phyloP scores from a whole-genome alignment of 2,888 invertebrate genomes.

The Mythimna pallens region DNA sequence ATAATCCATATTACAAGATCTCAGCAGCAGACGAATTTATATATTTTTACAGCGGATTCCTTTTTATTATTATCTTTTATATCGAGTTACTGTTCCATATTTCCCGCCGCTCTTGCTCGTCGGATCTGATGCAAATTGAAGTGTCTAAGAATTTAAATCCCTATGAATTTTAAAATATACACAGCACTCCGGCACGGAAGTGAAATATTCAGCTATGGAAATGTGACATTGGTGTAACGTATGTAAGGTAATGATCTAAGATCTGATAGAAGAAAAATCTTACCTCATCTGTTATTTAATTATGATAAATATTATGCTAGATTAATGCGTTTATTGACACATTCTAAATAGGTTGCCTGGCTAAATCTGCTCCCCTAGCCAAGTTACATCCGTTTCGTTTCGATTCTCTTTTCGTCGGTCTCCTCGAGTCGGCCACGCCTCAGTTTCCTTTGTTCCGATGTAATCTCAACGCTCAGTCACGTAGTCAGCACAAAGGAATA shows the following conservation, averaged over 20 bases:
- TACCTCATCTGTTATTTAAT: too few relatives aligned
- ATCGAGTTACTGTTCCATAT: slow-evolving; percentile 59
- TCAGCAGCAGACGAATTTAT: slow-evolving; percentile 3
- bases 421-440: too few relatives aligned
- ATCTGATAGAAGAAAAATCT: too few relatives aligned
- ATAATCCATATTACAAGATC: slow-evolving; percentile 4
- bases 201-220: slow-evolving; percentile 54
- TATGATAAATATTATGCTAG: too few relatives aligned
- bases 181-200: slow-evolving; percentile 52
- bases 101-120: slow-evolving; percentile 48
- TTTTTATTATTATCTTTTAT: slow-evolving; percentile 51
- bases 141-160: slow-evolving; percentile 68
- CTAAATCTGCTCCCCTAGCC: too few relatives aligned
- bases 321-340: too few relatives aligned
- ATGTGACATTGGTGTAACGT: slow-evolving; percentile 33
- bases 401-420: too few relatives aligned
- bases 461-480: too few relatives aligned
- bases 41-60: slow-evolving; percentile 24
- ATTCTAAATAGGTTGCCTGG: too few relatives aligned
- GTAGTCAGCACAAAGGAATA: too few relatives aligned
- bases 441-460: too few relatives aligned
- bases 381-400: too few relatives aligned
- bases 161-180: slow-evolving; percentile 69
- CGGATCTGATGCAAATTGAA: slow-evolving; percentile 71
- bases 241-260: background rate